Evolutionary conservation across 1,140 invertebrate genomes (phyloP), one percentile per base, ranked within the genome.

Genomic region (Periplaneta americana): DNA sequence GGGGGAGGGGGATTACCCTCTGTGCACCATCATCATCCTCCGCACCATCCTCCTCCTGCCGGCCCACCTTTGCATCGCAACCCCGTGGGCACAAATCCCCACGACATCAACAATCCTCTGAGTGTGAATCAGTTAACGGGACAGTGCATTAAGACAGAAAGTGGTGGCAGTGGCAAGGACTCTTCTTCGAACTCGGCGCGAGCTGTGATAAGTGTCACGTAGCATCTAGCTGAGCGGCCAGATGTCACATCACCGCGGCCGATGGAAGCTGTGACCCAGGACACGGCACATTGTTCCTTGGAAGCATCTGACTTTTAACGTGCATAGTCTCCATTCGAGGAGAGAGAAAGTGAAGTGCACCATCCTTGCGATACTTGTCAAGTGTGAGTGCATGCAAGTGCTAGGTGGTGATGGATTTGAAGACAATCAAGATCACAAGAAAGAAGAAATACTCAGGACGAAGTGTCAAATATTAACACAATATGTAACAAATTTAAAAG

Each of bases 71-170:
- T 91, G 11, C 89, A 90, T 78, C 91, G 95, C 66, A 93, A 95
- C 87, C 96, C 96, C 31, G 95, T 97, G 48, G 96, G 96, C 80
- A 96, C 96, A 15, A 97, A 97, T 88, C 96, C 96, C 17, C 93
- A 96, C 84, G 96, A 97, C 89, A 94, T 95, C 81, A 97, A 97
- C 89, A 97, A 97, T 90, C 96, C 96, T 33, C 90, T 97, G 34
- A 96, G 95, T 88, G 95, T 97, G 37, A 96, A 96, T 85, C 95
- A 96, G 88, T 88, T 97, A 82, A 96, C 95, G 57, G 95, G 93
- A 84, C 92, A 93, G 89, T 92, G 92, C 88, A 91, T 92, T 84
- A 92, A 92, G 85, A 92, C 88, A 85, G 89, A 89, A 83, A 36
- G 28, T 22, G 76, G 78, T 39, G 39, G 83, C 36, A 76, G 78